Evolutionary conservation across 2,888 invertebrate species (phyloP), one percentile per base, ranked within the genome.

Genomic region (Campoplex capitator): DNA sequence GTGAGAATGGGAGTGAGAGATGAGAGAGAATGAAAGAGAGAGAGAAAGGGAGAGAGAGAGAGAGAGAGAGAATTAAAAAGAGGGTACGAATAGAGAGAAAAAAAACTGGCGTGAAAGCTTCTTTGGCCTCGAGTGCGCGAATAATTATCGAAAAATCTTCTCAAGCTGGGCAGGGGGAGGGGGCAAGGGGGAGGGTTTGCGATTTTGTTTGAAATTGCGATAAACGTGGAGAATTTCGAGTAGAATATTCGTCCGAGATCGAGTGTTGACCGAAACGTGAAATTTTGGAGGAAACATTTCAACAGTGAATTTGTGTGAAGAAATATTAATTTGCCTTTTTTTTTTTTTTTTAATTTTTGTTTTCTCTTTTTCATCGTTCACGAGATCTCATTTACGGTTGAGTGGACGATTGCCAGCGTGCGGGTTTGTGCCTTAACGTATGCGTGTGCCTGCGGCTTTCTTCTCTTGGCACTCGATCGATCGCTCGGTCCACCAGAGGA

Each of bases 31-130:
- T 70, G 76, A n/a, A 67, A 73, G 67, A 68, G 54, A 38, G 62
- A 38, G 78, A 38, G 11, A 48, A n/a, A 38, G 18, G 35, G 73
- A 68, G 68, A 35, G 32, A 75, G 76, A 77, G 80, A 71, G 65
- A n/a, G 51, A 54, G 45, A 42, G 42, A 42, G 42, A 7, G 42
- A 42, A 9, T 18, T 35, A 23, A 42, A 45, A 42, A 79, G 83
- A 83, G 85, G 74, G 87, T 23, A 23, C 79, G 81, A 86, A 76
- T 45, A 45, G 18, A 23, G 71, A 74, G 76, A 70, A 85, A 79
- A 79, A 79, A 81, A 87, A 87, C 85, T 56, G 11, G 58, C 58
- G 58, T 58, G 13, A 28, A 28, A 58, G 28, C 23, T 23, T 32
- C 51, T 16, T n/a, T 51, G 7, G 70, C n/a, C 42, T 23, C 81